These are phyloP conservation scores for Choloepus hoffmanni DNA, from an alignment of 2,113 vertebrate genomes.

Conservation along the genomic window DNA sequence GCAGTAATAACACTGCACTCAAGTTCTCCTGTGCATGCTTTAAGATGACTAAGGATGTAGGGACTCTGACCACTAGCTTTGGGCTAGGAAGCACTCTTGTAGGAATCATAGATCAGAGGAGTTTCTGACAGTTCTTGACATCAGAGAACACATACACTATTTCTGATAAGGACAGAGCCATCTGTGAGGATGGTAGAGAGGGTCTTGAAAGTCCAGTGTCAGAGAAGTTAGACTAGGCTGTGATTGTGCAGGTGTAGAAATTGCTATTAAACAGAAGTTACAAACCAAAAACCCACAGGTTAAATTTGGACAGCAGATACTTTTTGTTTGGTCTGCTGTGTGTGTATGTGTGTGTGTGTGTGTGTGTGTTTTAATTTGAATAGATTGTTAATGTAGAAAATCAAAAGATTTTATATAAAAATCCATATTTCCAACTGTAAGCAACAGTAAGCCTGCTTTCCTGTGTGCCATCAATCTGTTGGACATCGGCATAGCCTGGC, in stretches of 20 bases:
- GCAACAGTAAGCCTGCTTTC: not conserved
- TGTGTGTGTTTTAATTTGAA: too few relatives aligned
- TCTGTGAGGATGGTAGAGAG: not conserved
- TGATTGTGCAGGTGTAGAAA: not conserved
- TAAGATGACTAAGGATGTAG: slow-evolving; percentile 19
- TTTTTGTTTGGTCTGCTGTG: not conserved
- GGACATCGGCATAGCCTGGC: not conserved
- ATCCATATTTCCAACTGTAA: not conserved
- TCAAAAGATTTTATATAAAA: not conserved
- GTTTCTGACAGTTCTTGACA: not conserved
- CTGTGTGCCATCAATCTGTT: not conserved
- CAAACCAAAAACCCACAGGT: not conserved
- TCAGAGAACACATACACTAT: not conserved
- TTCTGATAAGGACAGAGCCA: not conserved
- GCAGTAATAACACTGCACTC: not conserved
- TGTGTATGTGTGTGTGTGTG: not conserved
- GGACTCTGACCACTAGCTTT: not conserved
- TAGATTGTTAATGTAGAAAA: too few relatives aligned
- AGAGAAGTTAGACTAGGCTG: not conserved
- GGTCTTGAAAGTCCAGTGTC: not conserved
- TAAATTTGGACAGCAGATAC: not conserved
- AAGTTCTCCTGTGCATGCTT: not conserved
- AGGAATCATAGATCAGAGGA: not conserved
- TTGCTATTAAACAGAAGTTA: not conserved
- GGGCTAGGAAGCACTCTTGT: not conserved